Conservation (phyloP, 2,797 vertebrate species). For the Labeo calbasu region DNA sequence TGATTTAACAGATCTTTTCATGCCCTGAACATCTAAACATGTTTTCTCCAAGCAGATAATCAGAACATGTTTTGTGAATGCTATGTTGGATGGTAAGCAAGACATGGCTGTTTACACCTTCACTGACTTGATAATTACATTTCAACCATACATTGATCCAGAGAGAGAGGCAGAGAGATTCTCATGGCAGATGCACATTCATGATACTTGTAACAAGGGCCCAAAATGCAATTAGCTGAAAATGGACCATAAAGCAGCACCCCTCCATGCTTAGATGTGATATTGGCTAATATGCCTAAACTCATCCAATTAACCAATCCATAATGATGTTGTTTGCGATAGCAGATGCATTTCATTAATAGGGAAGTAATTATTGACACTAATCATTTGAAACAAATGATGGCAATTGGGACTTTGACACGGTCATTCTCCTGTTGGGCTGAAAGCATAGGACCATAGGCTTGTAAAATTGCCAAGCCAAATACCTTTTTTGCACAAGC, state of each 20-base stretch:
- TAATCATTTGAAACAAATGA: constrained; percentile 50
- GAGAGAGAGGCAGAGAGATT: background rate
- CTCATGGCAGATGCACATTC: constrained; percentile 17
- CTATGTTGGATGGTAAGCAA: background rate
- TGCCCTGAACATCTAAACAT: background rate
- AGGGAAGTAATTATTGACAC: constrained; percentile 48
- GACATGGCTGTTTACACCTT: constrained; percentile 24
- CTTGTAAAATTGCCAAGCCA: background rate
- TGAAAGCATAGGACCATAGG: constrained; percentile 10
- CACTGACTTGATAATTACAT: constrained; percentile 32
- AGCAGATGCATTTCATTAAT: constrained; percentile 47
- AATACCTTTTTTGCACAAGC: background rate
- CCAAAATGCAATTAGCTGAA: constrained; percentile 45
- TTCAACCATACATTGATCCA: constrained; percentile 30
- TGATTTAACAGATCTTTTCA: background rate
- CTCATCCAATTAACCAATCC: constrained; percentile 43
- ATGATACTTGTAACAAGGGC: constrained; percentile 2
- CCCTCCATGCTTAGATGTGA: constrained; percentile 36
- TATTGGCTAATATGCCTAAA: constrained; percentile 49
- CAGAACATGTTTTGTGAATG: constrained; percentile 6
- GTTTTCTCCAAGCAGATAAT: background rate
- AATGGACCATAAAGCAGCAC: constrained; percentile 36
- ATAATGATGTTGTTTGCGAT: constrained; percentile 45
- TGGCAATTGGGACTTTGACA: constrained; percentile 32
- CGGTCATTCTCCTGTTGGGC: constrained; percentile 1